These are phyloP conservation scores for Rhingia rostrata DNA, from an alignment of 2,888 invertebrate genomes.

Conservation along the genomic window DNA sequence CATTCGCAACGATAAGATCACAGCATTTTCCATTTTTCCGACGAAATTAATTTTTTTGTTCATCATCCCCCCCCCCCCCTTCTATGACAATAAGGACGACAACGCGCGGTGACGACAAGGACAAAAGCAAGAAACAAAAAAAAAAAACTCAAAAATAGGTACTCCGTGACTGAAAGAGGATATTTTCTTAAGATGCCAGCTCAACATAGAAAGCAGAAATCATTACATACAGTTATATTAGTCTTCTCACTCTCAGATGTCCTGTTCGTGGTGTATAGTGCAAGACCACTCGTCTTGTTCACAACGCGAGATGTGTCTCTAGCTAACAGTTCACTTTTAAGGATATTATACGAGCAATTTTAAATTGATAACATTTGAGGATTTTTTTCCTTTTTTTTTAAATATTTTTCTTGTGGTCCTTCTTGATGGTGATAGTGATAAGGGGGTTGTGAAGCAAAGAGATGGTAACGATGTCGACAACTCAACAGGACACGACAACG, in stretches of 20 bases:
- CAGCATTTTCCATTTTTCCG: slow-evolving; percentile 56
- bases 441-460: neutral
- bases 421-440: neutral
- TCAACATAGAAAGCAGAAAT: slow-evolving; percentile 38
- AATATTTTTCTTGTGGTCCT: slow-evolving; percentile 39
- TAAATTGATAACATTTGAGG: slow-evolving; percentile 69
- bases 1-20: slow-evolving; percentile 66
- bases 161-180: slow-evolving; percentile 39
- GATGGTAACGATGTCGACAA: slow-evolving; percentile 52
- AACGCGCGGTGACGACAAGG: slow-evolving; percentile 10
- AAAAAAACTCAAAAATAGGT: slow-evolving; percentile 47
- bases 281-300: slow-evolving; percentile 26
- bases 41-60: slow-evolving; percentile 52
- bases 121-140: slow-evolving; percentile 9
- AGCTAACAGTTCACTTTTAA: slow-evolving; percentile 62
- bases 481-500: slow-evolving; percentile 37
- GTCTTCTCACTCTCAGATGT: slow-evolving; percentile 61
- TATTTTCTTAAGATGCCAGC: slow-evolving; percentile 31
- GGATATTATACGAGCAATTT: slow-evolving; percentile 67
- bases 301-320: slow-evolving; percentile 17
- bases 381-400: neutral
- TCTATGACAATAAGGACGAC: slow-evolving; percentile 3
- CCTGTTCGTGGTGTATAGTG: slow-evolving; percentile 40
- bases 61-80: neutral
- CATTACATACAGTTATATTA: slow-evolving; percentile 67